Percentiles rank a stretch among this genome's conserved stretches.
Conservation (phyloP, 1,140 invertebrate species). For the Panulirus ornatus region DNA sequence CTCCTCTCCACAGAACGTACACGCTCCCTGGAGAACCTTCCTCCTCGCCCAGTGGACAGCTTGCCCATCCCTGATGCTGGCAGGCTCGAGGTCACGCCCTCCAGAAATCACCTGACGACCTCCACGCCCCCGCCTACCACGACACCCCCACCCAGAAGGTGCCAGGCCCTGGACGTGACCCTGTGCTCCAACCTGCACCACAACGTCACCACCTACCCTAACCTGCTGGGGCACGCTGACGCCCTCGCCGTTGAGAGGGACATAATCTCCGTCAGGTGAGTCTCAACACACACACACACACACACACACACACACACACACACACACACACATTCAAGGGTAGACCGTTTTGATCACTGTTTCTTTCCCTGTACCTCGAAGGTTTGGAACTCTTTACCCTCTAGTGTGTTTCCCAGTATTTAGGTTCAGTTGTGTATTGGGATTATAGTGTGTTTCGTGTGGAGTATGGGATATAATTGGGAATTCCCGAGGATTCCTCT, state of each 20-base stretch:
- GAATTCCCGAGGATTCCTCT: too few species aligned
- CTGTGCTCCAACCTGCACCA: slow-evolving; percentile 86
- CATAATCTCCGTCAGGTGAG: slow-evolving; percentile 86
- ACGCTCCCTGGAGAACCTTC: slow-evolving; percentile 2
- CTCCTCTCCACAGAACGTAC: neutral
- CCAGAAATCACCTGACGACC: slow-evolving; percentile 33
- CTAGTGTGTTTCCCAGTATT: too few species aligned
- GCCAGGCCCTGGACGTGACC: slow-evolving; percentile 83
- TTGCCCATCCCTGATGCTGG: neutral
- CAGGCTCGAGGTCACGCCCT: slow-evolving; percentile 11
- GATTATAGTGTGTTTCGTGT: too few species aligned
- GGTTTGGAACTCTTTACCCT: too few species aligned
- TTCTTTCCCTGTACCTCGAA: too few species aligned
- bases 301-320: too few species aligned
- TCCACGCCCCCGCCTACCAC: slow-evolving; percentile 53
- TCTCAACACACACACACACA: too few species aligned
- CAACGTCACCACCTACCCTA: slow-evolving; percentile 91
- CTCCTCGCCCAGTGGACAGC: slow-evolving; percentile 19
- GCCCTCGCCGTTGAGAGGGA: slow-evolving; percentile 85
- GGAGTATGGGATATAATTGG: too few species aligned
- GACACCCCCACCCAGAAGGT: slow-evolving; percentile 80
- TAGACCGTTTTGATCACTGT: too few species aligned
- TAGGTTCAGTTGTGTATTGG: too few species aligned
- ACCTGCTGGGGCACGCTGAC: slow-evolving; percentile 84
- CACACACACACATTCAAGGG: too few species aligned